These are phyloP conservation scores for Ceyx margarethae DNA, from an alignment of 2,113 vertebrate species.

Conservation along the genomic window DNA sequence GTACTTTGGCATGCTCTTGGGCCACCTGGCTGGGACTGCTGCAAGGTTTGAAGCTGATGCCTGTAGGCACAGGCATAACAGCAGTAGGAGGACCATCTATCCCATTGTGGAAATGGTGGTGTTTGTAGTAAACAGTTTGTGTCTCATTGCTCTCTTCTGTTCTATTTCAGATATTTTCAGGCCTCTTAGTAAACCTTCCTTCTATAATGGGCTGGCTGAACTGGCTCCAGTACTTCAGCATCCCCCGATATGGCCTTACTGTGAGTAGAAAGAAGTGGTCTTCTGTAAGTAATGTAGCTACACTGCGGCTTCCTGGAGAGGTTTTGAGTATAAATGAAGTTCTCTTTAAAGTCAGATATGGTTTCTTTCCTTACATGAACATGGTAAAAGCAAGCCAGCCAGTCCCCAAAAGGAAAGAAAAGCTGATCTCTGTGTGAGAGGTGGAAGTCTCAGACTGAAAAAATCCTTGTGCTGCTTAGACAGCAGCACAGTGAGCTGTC, in stretches of 20 bases:
- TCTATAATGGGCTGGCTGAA: conserved; percentile 68
- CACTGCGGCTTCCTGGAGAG: background rate
- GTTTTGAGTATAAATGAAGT: background rate
- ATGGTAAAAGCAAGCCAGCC: background rate
- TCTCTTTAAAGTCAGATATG: background rate
- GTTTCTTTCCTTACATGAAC: background rate
- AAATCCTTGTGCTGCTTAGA: background rate
- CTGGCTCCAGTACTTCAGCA: conserved; percentile 74
- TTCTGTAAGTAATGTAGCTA: background rate
- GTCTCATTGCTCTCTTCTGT: background rate
- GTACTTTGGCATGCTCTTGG: background rate
- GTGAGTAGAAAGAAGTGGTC: conserved; percentile 45
- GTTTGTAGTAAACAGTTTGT: background rate
- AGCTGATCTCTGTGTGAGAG: background rate
- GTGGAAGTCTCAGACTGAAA: background rate
- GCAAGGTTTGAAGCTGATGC: background rate
- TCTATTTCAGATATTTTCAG: conserved; percentile 69
- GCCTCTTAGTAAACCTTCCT: conserved; percentile 71
- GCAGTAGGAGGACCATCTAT: background rate
- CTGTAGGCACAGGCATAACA: background rate
- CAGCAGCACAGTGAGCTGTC: background rate
- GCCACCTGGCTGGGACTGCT: background rate
- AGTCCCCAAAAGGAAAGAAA: background rate
- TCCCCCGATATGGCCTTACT: conserved; percentile 66
- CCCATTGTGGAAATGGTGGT: background rate